phyloP scores from a whole-genome alignment of 2,888 invertebrate species.

The Drosophila birchii region DNA sequence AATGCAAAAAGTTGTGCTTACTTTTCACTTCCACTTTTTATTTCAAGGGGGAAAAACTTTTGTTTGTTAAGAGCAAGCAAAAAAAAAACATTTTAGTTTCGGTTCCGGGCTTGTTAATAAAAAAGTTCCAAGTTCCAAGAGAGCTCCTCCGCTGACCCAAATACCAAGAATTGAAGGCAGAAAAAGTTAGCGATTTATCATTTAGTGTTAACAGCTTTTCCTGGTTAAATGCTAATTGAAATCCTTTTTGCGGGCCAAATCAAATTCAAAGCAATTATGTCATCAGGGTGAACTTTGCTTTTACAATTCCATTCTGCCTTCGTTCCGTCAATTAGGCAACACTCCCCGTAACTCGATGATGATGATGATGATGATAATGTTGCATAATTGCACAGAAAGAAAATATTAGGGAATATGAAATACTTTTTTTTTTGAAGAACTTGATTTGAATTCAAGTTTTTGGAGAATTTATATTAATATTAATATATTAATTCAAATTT shows the following conservation, averaged over 20 bases:
- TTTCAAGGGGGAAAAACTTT: slow-evolving; percentile 16
- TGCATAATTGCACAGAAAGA: slow-evolving; percentile 54
- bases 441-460: neutral
- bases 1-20: slow-evolving; percentile 25
- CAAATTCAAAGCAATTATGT: slow-evolving; percentile 36
- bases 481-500: too few species aligned
- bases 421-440: neutral
- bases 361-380: slow-evolving; percentile 52
- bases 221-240: slow-evolving; percentile 42
- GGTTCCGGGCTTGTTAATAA: slow-evolving; percentile 18
- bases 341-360: slow-evolving; percentile 33
- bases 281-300: slow-evolving; percentile 41
- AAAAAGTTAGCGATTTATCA: slow-evolving; percentile 34
- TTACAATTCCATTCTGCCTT: slow-evolving; percentile 32
- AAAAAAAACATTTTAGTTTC: slow-evolving; percentile 20
- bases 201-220: slow-evolving; percentile 37
- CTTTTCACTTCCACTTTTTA: neutral
- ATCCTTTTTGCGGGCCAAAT: slow-evolving; percentile 27
- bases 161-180: neutral
- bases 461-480: too few species aligned
- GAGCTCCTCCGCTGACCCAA: slow-evolving; percentile 6
- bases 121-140: slow-evolving; percentile 19
- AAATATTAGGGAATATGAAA: neutral
- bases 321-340: slow-evolving; percentile 41
- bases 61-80: neutral